Evolutionary conservation across 2,113 vertebrate genomes (phyloP), one percentile per base, ranked within the genome.

Genomic region (Cercopithecus mona): DNA sequence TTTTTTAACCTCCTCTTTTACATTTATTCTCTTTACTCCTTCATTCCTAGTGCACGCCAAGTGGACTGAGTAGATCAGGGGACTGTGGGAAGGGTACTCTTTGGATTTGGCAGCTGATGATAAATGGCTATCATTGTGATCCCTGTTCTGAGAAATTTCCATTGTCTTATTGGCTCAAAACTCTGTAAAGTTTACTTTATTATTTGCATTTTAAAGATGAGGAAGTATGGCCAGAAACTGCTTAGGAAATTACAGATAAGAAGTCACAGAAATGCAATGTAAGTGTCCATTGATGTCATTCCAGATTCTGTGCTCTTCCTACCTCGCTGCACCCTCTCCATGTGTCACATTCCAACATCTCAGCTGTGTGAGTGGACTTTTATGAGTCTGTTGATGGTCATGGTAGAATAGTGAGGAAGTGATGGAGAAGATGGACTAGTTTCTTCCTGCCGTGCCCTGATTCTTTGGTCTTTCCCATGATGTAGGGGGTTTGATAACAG

Each of bases 161-260:
- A 8, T 70, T 75, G 84, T 70, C 38, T 85, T 72, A 25, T 32
- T 57, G 57, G 27, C 13, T 97, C 32, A 81, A 73, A 90, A 72
- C n/a, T 66, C 17, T 64, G 38, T 13, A 75, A 87, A 20, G 55
- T 57, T 64, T 84, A 20, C 50, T 27, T 45, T 91, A 38, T 73
- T 50, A 68, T 78, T 85, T 55, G 61, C 22, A 61, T 81, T 91
- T 91, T 85, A 91, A 92, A 66, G 14, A 40, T 66, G 38, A 97
- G 16, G 16, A 96, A 30, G 43, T 45, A 11, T 55, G 20, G 10
- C 59, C 38, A 87, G 43, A 83, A 89, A 64, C 52, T 23, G 17
- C 40, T 84, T 75, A 27, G 92, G 52, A 89, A 61, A 45, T 64
- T n/a, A 8, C 5, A 83, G 55, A 50, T 22, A 32, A 50, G 25